These are phyloP conservation scores for Drosophila triauraria DNA, from an alignment of 1,140 invertebrate genomes.

Conservation along the genomic window DNA sequence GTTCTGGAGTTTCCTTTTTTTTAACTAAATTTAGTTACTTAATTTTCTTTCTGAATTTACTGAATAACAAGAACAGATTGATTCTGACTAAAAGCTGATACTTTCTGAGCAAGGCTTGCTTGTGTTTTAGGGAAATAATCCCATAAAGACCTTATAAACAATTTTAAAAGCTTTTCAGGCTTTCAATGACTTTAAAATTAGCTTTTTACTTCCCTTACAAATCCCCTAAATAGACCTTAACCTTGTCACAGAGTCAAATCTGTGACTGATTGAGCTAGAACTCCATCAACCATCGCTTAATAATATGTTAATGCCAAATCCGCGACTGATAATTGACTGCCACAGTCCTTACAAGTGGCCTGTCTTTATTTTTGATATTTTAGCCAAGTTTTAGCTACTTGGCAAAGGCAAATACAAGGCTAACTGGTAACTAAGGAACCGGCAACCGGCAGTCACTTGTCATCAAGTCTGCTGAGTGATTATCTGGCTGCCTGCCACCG, in stretches of 20 bases:
- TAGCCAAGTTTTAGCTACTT: conserved; percentile 38
- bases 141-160: too few relatives aligned
- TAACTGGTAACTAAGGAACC: conserved; percentile 1
- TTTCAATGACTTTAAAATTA: background rate
- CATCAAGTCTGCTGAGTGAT: conserved; percentile 72
- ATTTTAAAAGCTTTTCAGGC: too few relatives aligned
- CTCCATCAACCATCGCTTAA: background rate
- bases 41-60: conserved; percentile 3
- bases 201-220: background rate
- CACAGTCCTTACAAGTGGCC: background rate
- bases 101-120: background rate
- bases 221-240: background rate
- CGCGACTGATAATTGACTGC: background rate
- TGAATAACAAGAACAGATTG: background rate
- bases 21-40: background rate
- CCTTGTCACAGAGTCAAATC: background rate
- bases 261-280: background rate
- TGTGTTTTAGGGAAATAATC: too few relatives aligned
- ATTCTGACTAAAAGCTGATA: background rate
- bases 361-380: conserved; percentile 40
- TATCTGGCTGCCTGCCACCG: conserved; percentile 63
- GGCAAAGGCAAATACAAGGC: conserved; percentile 38
- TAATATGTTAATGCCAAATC: background rate
- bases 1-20: background rate
- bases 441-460: conserved; percentile 56